Conservation (phyloP, 1,140 invertebrate species). For the Calosoma granatense region DNA sequence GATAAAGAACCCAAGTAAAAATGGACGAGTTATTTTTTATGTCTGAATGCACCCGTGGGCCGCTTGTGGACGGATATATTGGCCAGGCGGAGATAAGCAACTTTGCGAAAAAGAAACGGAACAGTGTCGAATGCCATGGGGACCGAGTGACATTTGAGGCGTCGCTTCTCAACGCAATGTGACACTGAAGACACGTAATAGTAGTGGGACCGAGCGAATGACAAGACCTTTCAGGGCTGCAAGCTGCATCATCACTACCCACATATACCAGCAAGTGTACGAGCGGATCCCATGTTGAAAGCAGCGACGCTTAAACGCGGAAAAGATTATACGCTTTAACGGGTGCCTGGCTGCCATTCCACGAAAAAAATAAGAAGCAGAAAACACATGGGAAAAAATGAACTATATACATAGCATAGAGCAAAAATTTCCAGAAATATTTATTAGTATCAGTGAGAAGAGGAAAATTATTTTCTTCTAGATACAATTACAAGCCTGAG, state of each 20-base stretch:
- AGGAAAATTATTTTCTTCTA: no score
- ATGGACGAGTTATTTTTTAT: no score
- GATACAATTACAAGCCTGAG: no score
- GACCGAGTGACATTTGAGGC: neutral
- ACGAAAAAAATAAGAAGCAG: neutral
- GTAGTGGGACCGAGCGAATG: neutral
- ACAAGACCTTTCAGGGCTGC: neutral
- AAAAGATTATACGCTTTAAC: neutral
- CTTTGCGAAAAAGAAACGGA: no score
- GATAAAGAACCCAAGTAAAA: no score
- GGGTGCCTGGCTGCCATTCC: neutral
- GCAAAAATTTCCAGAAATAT: no score
- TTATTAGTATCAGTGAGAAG: no score
- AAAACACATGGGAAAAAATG: neutral
- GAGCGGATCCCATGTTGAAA: no score
- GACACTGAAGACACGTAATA: neutral
- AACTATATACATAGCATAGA: no score
- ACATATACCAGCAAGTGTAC: neutral
- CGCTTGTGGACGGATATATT: no score
- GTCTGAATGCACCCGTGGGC: no score
- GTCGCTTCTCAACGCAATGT: neutral
- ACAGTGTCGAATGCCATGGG: neutral
- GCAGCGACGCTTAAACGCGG: neutral
- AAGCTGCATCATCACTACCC: neutral
- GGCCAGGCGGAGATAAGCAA: no score